phyloP scores from a whole-genome alignment of 92 coral and sea anemone genomes.

The Virgularia gustaviana region DNA sequence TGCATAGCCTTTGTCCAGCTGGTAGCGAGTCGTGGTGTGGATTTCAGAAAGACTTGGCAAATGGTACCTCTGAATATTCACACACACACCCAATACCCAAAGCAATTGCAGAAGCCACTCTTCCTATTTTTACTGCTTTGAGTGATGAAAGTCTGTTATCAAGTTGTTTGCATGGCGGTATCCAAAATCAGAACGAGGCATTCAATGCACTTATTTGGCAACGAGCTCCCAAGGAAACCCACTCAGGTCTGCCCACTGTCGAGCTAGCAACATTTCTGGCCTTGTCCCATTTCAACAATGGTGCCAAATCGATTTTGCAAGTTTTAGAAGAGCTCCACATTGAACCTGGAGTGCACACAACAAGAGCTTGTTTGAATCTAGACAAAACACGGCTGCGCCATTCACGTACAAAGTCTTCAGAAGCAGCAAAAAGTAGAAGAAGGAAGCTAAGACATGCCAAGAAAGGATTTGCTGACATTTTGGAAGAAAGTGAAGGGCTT shows the following conservation, averaged over 20 bases:
- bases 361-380: slow-evolving; percentile 21
- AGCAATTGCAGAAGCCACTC: slow-evolving; percentile 44
- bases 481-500: slow-evolving; percentile 16
- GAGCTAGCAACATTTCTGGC: slow-evolving; percentile 50
- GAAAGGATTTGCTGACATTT: slow-evolving; percentile 34
- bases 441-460: slow-evolving; percentile 36
- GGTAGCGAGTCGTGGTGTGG: slow-evolving; percentile 47
- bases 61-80: slow-evolving; percentile 20
- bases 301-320: slow-evolving; percentile 23
- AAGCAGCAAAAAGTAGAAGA: slow-evolving; percentile 31
- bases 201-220: slow-evolving; percentile 68
- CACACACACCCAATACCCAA: slow-evolving; percentile 40
- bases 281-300: slow-evolving; percentile 42
- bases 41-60: slow-evolving; percentile 37
- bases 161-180: slow-evolving; percentile 53
- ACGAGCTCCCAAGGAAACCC: slow-evolving; percentile 57
- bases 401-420: slow-evolving; percentile 38
- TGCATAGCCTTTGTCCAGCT: slow-evolving; percentile 6
- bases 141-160: slow-evolving; percentile 25
- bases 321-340: slow-evolving; percentile 51
- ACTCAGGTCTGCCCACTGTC: slow-evolving; percentile 48
- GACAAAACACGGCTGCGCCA: slow-evolving; percentile 44
- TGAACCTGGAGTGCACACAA: slow-evolving; percentile 35
- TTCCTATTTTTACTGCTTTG: slow-evolving; percentile 39
- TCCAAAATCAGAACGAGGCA: slow-evolving; percentile 64